These are phyloP conservation scores for Ophion ellenae DNA, from an alignment of 2,888 invertebrate genomes.

Conservation along the genomic window DNA sequence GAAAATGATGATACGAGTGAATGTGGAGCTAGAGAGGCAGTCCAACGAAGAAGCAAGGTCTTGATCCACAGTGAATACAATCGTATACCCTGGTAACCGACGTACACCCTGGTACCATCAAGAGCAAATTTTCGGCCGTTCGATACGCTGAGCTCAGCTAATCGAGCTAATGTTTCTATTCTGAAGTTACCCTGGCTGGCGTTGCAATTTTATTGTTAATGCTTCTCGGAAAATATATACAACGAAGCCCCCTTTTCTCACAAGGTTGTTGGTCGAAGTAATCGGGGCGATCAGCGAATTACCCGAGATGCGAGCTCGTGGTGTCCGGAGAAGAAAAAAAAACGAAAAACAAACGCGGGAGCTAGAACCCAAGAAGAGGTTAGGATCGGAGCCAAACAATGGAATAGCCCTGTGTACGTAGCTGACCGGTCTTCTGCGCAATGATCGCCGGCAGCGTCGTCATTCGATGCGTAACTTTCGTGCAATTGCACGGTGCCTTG, in stretches of 20 bases:
- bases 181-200: constrained; percentile 17
- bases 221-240: constrained; percentile 30
- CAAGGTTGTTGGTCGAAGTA: constrained; percentile 48
- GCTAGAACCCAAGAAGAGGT: not conserved
- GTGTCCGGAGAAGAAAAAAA: constrained; percentile 19
- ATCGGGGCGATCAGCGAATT: constrained; percentile 30
- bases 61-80: not conserved
- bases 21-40: constrained; percentile 6
- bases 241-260: constrained; percentile 67
- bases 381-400: constrained; percentile 23
- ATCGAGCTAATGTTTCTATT: constrained; percentile 43
- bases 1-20: constrained; percentile 13
- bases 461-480: constrained; percentile 75
- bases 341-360: not conserved
- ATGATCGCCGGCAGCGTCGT: constrained; percentile 41
- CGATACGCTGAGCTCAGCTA: constrained; percentile 42
- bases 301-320: constrained; percentile 43
- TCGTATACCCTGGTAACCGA: not conserved
- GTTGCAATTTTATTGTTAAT: constrained; percentile 32
- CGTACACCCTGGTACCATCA: constrained; percentile 17
- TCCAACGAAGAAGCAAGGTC: not conserved
- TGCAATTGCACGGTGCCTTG: constrained; percentile 73
- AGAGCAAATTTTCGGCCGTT: constrained; percentile 60
- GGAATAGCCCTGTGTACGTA: constrained; percentile 21
- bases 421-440: constrained; percentile 35